Evolutionary conservation across 2,888 invertebrate genomes (phyloP).

Genomic region (Coleophora flavipennella): DNA sequence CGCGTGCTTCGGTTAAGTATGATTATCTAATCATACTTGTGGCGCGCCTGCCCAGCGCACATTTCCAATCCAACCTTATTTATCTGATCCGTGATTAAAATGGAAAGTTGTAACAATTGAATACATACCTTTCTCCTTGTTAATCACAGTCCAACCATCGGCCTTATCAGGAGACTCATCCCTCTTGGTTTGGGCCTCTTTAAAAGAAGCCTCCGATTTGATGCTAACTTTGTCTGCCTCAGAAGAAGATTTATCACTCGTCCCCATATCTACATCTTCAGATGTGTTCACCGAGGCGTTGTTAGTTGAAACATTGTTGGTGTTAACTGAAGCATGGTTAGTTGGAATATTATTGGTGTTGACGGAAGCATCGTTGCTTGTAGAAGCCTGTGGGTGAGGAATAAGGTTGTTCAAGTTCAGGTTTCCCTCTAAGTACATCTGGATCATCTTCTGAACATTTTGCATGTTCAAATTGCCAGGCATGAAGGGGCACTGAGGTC

Average conservation of each 20-base stretch:
- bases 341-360: conserved; percentile 5
- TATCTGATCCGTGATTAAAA: no score
- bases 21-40: no score
- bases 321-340: background rate
- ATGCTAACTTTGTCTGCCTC: conserved; percentile 15
- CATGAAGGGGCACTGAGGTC: conserved; percentile 13
- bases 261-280: conserved; percentile 1
- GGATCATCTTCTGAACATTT: conserved; percentile 21
- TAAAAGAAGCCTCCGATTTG: conserved; percentile 17
- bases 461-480: conserved; percentile 14
- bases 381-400: conserved; percentile 11
- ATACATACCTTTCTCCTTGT: conserved; percentile 45
- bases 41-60: no score
- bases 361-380: conserved; percentile 8
- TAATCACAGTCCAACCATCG: conserved; percentile 56
- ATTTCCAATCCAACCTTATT: no score
- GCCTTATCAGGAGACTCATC: conserved; percentile 40
- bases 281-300: conserved; percentile 4
- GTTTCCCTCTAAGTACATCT: conserved; percentile 15
- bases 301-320: conserved; percentile 5
- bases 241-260: conserved; percentile 17
- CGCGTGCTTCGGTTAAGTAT: no score
- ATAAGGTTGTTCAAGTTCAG: conserved; percentile 6
- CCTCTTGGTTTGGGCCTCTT: conserved; percentile 14
- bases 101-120: no score